Evolutionary conservation across 2,113 vertebrate genomes (phyloP).

Genomic region (Piaya cayana): DNA sequence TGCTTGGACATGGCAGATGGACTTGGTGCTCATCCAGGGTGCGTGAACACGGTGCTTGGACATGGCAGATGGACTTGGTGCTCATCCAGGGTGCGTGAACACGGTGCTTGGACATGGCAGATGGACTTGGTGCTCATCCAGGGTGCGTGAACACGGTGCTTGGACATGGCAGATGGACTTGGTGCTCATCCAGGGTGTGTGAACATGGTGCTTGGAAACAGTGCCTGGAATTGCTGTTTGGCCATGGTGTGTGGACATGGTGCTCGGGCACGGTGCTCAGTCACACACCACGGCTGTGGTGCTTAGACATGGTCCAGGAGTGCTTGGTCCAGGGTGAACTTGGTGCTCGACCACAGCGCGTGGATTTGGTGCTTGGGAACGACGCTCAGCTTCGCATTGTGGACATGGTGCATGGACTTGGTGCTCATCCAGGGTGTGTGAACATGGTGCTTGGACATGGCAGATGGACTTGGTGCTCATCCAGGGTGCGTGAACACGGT

Average conservation of each 20-base stretch:
- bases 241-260: background rate
- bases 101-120: background rate
- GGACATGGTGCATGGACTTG: background rate
- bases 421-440: background rate
- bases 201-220: background rate
- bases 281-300: accelerated
- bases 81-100: accelerated
- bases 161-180: too few species aligned
- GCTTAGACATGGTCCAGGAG: too few species aligned
- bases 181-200: accelerated
- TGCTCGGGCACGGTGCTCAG: background rate
- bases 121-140: too few species aligned
- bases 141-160: accelerated
- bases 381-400: background rate
- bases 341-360: background rate
- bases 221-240: background rate
- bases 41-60: background rate
- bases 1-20: too few species aligned
- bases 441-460: accelerated
- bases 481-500: background rate
- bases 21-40: too few species aligned
- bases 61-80: too few species aligned
- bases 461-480: background rate
- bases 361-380: background rate
- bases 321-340: background rate